These are phyloP conservation scores for Isoperla grammatica DNA, from an alignment of 2,888 invertebrate genomes.

Conservation along the genomic window DNA sequence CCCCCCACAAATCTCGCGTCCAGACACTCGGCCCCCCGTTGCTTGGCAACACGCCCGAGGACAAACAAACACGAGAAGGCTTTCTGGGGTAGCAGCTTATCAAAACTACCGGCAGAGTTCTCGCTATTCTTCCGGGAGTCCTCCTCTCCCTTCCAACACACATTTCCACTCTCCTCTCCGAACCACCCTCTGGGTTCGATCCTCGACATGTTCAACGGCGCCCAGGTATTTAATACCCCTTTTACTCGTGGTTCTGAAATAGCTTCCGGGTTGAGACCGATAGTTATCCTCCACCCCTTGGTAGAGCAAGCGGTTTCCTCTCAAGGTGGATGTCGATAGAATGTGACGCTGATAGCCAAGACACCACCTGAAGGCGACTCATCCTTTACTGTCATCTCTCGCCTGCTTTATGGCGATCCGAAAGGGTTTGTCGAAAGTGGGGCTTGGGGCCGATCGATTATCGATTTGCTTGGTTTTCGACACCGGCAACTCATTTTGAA, in stretches of 20 bases:
- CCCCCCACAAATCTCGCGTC: conserved; percentile 19
- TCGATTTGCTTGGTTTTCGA: conserved; percentile 2
- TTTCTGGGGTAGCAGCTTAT: conserved; percentile 29
- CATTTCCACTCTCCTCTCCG: conserved; percentile 19
- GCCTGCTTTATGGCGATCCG: no score
- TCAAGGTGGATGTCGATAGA: not conserved
- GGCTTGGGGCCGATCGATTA: conserved; percentile 1
- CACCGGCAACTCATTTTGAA: not conserved
- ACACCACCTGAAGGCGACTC: no score
- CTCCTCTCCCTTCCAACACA: conserved; percentile 4
- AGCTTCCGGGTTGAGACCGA: conserved; percentile 15
- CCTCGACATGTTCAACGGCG: conserved; percentile 17
- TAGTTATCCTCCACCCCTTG: conserved; percentile 2
- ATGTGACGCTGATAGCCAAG: no score
- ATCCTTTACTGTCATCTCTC: no score
- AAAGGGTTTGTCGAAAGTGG: not conserved
- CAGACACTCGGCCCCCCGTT: conserved; percentile 21
- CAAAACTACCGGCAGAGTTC: conserved; percentile 21
- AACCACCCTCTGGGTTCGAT: conserved; percentile 15
- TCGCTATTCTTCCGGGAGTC: conserved; percentile 8
- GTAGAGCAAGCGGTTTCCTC: not conserved
- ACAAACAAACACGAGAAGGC: conserved; percentile 31
- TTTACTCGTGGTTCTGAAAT: conserved; percentile 10
- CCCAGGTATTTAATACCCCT: conserved; percentile 21
- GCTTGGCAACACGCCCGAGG: conserved; percentile 29